Conservation (phyloP, 2,113 vertebrate genomes). For the Natator depressus region DNA sequence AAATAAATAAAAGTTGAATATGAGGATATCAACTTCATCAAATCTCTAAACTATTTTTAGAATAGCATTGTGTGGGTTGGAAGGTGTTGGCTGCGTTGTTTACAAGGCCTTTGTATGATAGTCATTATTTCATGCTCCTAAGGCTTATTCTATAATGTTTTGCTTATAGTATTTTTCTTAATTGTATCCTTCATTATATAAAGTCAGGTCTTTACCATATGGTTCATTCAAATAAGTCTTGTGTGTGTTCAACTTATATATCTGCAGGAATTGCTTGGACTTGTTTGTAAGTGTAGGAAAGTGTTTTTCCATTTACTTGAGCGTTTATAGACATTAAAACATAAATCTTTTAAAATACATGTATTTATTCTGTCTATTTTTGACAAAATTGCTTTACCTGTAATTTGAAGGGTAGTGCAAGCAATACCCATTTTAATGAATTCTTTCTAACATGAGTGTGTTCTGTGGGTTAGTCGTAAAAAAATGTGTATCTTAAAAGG, state of each 20-base stretch:
- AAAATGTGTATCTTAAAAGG: slow-evolving; percentile 44
- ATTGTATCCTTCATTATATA: neutral
- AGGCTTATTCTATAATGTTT: neutral
- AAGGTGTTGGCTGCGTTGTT: neutral
- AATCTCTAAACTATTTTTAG: neutral
- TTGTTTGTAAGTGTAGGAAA: neutral
- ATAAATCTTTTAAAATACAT: slow-evolving; percentile 53
- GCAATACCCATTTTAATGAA: slow-evolving; percentile 35
- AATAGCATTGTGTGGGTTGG: neutral
- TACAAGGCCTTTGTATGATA: neutral
- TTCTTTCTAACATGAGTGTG: slow-evolving; percentile 31
- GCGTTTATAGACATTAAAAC: slow-evolving; percentile 60
- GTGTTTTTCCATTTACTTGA: slow-evolving; percentile 46
- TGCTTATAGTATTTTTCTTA: neutral
- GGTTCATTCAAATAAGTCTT: neutral
- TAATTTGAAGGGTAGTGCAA: slow-evolving; percentile 48
- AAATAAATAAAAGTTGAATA: neutral
- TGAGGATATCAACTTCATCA: neutral
- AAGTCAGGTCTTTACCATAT: neutral
- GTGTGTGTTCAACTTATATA: neutral
- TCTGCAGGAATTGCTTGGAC: neutral
- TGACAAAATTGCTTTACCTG: neutral
- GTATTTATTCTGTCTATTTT: slow-evolving; percentile 57
- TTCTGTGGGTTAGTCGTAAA: slow-evolving; percentile 55
- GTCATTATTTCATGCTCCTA: neutral